Percentiles rank a stretch among this genome's conserved stretches.
Evolutionary conservation across 2,797 vertebrate genomes (phyloP).

Genomic region (Neosilurus hyrtlii): DNA sequence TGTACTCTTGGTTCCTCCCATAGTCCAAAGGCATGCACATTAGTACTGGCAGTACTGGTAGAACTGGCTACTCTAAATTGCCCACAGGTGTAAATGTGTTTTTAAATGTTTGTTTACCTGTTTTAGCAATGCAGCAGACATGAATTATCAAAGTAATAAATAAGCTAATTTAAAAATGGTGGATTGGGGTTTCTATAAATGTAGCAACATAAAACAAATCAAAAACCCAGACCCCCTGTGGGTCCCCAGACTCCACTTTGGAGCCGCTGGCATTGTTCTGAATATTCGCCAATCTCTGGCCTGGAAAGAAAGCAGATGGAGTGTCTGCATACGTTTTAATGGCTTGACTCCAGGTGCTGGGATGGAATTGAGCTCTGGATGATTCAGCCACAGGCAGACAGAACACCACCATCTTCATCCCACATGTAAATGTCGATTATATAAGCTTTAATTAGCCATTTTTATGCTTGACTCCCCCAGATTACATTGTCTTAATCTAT

Average conservation of each 20-base stretch:
- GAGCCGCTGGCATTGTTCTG: conserved; percentile 12
- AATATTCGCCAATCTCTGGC: conserved; percentile 13
- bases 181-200: not conserved
- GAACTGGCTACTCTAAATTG: too few relatives aligned
- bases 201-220: not conserved
- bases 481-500: conserved; percentile 38
- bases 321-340: conserved; percentile 29
- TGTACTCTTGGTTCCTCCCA: too few relatives aligned
- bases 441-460: conserved; percentile 40
- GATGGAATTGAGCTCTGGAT: conserved; percentile 14
- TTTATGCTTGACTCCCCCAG: conserved; percentile 40
- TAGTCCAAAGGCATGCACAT: too few relatives aligned
- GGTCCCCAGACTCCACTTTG: not conserved
- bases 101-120: too few relatives aligned
- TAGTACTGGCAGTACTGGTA: too few relatives aligned
- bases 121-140: too few relatives aligned
- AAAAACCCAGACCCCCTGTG: not conserved
- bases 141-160: not conserved
- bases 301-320: conserved; percentile 27
- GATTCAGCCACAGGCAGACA: conserved; percentile 20
- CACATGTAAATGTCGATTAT: conserved; percentile 33
- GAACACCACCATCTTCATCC: conserved; percentile 14
- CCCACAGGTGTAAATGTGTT: too few relatives aligned
- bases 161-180: not conserved
- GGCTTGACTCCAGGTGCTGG: conserved; percentile 30